Percentiles rank a stretch among this genome's conserved stretches.
phyloP scores from a whole-genome alignment of 2,113 vertebrate genomes.

The Gymnorhina tibicen region DNA sequence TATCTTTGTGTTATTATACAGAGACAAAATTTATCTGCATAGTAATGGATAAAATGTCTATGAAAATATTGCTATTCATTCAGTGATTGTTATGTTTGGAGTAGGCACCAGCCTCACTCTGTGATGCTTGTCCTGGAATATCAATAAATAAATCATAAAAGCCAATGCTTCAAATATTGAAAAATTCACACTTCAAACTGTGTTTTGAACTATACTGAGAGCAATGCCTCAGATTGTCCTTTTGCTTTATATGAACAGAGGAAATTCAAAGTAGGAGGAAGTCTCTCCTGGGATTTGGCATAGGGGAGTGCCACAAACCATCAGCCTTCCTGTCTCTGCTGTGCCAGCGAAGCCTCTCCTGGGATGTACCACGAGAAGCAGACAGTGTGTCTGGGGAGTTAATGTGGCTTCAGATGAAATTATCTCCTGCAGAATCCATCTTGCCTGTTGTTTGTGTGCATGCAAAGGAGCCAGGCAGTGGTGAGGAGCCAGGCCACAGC shows the following conservation, averaged over 20 bases:
- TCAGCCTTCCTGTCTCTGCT: conserved; percentile 45
- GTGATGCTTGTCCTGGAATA: conserved; percentile 46
- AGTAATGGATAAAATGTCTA: not conserved
- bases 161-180: conserved; percentile 63
- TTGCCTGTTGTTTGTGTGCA: not conserved
- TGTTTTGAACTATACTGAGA: conserved; percentile 58
- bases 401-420: conserved; percentile 39
- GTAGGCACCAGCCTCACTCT: not conserved
- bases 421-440: conserved; percentile 21
- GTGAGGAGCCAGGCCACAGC: not conserved
- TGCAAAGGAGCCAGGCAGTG: not conserved
- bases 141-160: conserved; percentile 70
- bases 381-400: conserved; percentile 38
- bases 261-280: conserved; percentile 60
- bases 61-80: conserved; percentile 2
- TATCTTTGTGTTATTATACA: not conserved
- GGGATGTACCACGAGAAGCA: conserved; percentile 25
- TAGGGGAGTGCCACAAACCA: conserved; percentile 43
- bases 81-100: conserved; percentile 1
- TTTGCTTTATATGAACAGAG: conserved; percentile 50
- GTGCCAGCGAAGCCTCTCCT: conserved; percentile 31
- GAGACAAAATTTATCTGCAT: not conserved
- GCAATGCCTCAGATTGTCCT: conserved; percentile 52
- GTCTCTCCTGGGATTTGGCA: conserved; percentile 17
- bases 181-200: conserved; percentile 65